phyloP scores from a whole-genome alignment of 2,888 invertebrate species.

The Saturnia pavonia region DNA sequence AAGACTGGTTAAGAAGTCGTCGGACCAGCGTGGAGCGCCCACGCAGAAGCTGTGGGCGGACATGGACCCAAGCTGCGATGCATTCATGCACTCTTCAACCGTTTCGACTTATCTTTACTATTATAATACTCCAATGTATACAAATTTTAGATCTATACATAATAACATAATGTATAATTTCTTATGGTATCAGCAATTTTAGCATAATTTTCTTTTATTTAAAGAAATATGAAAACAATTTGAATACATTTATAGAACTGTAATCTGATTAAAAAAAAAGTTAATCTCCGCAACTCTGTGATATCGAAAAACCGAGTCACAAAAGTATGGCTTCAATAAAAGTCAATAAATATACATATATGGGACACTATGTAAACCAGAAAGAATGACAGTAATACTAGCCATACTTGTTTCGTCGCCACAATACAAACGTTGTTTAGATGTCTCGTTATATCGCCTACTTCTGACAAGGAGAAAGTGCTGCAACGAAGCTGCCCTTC shows the following conservation, averaged over 20 bases:
- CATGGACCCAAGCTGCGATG: conserved; percentile 25
- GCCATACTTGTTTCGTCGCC: not conserved
- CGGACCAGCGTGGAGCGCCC: conserved; percentile 37
- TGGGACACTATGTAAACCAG: not conserved
- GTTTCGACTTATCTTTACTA: conserved; percentile 26
- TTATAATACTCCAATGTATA: conserved; percentile 18
- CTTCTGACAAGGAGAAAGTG: conserved; percentile 8
- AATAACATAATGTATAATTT: not conserved
- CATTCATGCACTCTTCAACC: conserved; percentile 39
- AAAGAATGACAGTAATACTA: not conserved
- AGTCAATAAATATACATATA: not conserved
- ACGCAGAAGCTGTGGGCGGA: conserved; percentile 45
- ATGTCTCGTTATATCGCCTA: not conserved
- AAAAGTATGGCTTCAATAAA: not conserved
- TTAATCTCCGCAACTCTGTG: not conserved
- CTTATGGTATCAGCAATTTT: not conserved
- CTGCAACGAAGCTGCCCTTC: not conserved
- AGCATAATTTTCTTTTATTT: not conserved
- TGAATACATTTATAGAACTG: not conserved
- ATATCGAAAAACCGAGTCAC: too few species aligned
- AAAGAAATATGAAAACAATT: not conserved
- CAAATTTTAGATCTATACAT: not conserved
- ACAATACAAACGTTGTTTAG: not conserved
- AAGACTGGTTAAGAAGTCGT: conserved; percentile 38
- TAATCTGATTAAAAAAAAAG: not conserved